Conservation (phyloP, 2,113 vertebrate species). For the Tylochromis polylepis region DNA sequence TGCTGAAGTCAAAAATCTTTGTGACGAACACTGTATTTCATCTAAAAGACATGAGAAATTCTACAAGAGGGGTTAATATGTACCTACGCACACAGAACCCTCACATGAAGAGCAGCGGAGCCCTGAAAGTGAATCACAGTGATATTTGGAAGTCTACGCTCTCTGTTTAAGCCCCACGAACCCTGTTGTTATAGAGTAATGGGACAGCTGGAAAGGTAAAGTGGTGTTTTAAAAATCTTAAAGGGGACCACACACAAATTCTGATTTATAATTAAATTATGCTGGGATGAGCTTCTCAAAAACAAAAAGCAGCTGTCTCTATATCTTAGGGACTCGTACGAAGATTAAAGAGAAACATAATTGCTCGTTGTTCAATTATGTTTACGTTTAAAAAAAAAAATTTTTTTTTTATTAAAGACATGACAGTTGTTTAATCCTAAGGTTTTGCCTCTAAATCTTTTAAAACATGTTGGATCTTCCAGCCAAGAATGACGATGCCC, state of each 20-base stretch:
- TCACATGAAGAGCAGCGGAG: not conserved
- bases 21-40: not conserved
- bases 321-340: not conserved
- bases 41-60: not conserved
- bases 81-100: not conserved
- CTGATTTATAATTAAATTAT: not conserved
- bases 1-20: not conserved
- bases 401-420: not conserved
- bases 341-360: not conserved
- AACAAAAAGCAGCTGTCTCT: not conserved
- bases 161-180: constrained; percentile 6
- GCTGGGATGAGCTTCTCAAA: not conserved
- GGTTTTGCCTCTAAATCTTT: constrained; percentile 7
- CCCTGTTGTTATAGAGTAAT: constrained; percentile 37
- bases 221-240: not conserved
- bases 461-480: constrained; percentile 7
- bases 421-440: not conserved
- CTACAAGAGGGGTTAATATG: not conserved
- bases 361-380: not conserved
- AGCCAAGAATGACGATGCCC: not conserved
- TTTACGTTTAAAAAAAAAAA: not conserved
- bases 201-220: not conserved
- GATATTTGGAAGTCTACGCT: constrained; percentile 1
- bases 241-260: constrained; percentile 8
- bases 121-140: not conserved